Evolutionary conservation across 2,113 vertebrate genomes (phyloP).

Genomic region (Apaloderma vittatum): DNA sequence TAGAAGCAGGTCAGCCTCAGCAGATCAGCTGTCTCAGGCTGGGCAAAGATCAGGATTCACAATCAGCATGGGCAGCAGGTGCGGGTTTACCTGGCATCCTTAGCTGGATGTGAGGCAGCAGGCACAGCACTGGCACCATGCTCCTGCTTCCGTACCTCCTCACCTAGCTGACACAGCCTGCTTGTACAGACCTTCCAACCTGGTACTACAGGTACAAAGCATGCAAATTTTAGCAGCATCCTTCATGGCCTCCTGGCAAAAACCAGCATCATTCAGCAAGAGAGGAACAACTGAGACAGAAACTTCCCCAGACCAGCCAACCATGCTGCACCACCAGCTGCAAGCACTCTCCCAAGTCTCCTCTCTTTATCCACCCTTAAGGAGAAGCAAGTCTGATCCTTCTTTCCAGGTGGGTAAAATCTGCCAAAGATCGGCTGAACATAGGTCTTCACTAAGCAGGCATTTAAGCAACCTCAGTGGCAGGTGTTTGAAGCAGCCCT

Average conservation of each 20-base stretch:
- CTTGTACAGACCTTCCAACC: neutral
- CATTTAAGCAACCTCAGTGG: neutral
- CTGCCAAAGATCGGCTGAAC: neutral
- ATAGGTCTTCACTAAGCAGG: neutral
- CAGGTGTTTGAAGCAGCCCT: neutral
- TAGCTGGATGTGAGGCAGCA: rapidly evolving
- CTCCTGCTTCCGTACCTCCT: neutral
- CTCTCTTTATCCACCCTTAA: neutral
- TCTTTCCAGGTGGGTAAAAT: neutral
- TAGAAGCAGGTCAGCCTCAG: neutral
- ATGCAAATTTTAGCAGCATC: neutral
- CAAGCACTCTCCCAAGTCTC: neutral
- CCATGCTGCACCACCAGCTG: neutral
- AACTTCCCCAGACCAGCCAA: neutral
- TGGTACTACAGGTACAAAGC: neutral
- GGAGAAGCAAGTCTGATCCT: neutral
- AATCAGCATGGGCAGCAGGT: rapidly evolving
- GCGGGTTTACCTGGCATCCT: rapidly evolving
- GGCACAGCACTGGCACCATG: neutral
- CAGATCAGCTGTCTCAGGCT: neutral
- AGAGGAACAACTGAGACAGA: neutral
- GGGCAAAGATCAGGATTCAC: neutral
- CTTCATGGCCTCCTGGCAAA: neutral
- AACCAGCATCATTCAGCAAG: neutral
- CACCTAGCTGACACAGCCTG: neutral